Evolutionary conservation across 1,140 invertebrate species (phyloP).

Genomic region (Drosophila sechellia): DNA sequence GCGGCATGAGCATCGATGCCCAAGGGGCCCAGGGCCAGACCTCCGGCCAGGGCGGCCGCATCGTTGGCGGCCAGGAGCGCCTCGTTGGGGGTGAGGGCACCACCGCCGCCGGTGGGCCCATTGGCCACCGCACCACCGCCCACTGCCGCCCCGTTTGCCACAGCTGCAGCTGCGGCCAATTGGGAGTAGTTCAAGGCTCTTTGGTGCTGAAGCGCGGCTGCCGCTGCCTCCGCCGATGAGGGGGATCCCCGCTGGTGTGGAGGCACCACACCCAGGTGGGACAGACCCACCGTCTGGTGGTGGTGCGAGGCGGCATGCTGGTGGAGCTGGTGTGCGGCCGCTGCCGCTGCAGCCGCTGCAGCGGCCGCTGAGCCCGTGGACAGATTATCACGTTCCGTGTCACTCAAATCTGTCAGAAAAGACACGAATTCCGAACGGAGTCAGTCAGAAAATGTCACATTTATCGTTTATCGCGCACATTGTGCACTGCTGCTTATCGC

Average conservation of each 20-base stretch:
- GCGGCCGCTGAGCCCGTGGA: slow-evolving; percentile 75
- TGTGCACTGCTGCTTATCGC: slow-evolving; percentile 29
- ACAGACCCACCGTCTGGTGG: slow-evolving; percentile 62
- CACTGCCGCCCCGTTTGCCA: slow-evolving; percentile 80
- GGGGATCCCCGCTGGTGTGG: slow-evolving; percentile 50
- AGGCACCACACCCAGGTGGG: slow-evolving; percentile 66
- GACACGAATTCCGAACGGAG: slow-evolving; percentile 59
- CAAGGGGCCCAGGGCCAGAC: slow-evolving; percentile 81
- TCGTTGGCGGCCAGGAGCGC: slow-evolving; percentile 73
- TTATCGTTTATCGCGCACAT: slow-evolving; percentile 37
- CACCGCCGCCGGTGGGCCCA: slow-evolving; percentile 55
- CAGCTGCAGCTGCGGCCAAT: slow-evolving; percentile 86
- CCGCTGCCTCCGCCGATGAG: slow-evolving; percentile 59
- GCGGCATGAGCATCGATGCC: slow-evolving; percentile 76
- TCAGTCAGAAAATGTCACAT: slow-evolving; percentile 34
- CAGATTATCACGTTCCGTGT: slow-evolving; percentile 83
- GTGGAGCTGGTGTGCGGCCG: slow-evolving; percentile 68
- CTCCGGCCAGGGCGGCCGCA: slow-evolving; percentile 79
- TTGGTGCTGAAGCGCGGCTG: slow-evolving; percentile 86
- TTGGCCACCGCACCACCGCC: slow-evolving; percentile 53
- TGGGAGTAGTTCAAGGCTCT: slow-evolving; percentile 91
- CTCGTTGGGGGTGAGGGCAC: slow-evolving; percentile 70
- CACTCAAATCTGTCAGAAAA: slow-evolving; percentile 85
- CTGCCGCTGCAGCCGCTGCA: slow-evolving; percentile 67
- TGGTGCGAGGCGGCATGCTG: slow-evolving; percentile 68